Evolutionary conservation across 2,113 vertebrate species (phyloP), one percentile per base, ranked within the genome.

Genomic region (Grallaria varia): DNA sequence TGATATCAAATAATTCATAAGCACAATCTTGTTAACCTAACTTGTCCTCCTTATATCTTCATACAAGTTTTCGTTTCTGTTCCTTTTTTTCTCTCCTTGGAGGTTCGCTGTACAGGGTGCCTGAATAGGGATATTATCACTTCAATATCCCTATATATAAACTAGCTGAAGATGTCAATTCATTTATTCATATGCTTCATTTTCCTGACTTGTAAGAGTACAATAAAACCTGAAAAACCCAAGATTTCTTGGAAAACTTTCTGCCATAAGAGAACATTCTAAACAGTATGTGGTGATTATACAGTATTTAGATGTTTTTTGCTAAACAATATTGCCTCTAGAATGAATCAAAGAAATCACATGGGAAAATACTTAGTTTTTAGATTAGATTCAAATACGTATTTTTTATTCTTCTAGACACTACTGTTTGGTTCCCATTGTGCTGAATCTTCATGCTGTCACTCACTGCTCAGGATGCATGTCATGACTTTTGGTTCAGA

Each of bases 1-100:
- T 84, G 80, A 94, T 94, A 89, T 69, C 37, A 64, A 94, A 63
- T 86, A 28, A 80, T 89, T 20, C 27, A 83, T 92, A 96, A 88
- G 31, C n/a, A 95, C 18, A 77, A 27, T 91, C 40, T 82, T 89
- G 62, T 91, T 67, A 95, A 74, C 22, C 6, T 89, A 56, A 67
- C 12, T 79, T 91, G 10, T 25, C 10, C 30, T 88, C 80, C 33
- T 88, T 62, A 37, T 52, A 33, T 89, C 56, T 75, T 82, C 60
- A 49, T 30, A 69, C 12, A 71, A 18, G n/a, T 63, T 73, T 94
- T 91, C 84, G 81, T 91, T 91, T 93, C 28, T 4, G 1, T 69
- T 87, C 93, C 21, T 67, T 72, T 92, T 92, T 49, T 69, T 18
- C 33, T 68, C 50, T 83, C 33, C 33, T 75, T 64, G 28, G 58